Conservation (phyloP, 2,888 invertebrate species). For the Drosophila subsilvestris region DNA sequence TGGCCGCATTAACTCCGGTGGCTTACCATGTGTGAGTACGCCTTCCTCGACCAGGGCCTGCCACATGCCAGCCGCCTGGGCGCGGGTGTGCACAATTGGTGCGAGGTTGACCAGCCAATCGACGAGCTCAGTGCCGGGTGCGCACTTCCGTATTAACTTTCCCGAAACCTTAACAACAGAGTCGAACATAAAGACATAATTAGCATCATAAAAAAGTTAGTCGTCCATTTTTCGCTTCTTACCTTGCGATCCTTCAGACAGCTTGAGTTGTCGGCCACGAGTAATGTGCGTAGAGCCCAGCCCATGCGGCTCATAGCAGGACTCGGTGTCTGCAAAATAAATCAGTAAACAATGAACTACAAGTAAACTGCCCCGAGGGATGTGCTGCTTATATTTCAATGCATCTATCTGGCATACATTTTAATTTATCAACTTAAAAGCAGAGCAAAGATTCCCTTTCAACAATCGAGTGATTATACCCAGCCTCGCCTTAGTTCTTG, state of each 20-base stretch:
- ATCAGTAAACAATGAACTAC: background rate
- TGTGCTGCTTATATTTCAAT: too few relatives aligned
- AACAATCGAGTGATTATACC: background rate
- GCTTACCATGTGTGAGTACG: constrained; percentile 89
- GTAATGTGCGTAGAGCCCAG: constrained; percentile 88
- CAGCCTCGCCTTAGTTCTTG: background rate
- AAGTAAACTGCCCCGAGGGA: background rate
- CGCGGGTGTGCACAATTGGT: constrained; percentile 87
- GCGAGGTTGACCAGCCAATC: constrained; percentile 90
- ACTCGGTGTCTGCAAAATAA: constrained; percentile 85
- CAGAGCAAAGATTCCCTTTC: background rate
- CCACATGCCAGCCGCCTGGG: constrained; percentile 92
- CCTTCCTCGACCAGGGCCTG: constrained; percentile 92
- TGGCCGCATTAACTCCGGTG: constrained; percentile 22
- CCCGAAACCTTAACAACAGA: constrained; percentile 85
- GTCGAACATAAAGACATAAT: constrained; percentile 6
- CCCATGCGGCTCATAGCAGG: constrained; percentile 88
- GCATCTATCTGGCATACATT: background rate
- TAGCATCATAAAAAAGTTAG: constrained; percentile 28
- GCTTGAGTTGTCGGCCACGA: constrained; percentile 87
- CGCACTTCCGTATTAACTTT: constrained; percentile 87
- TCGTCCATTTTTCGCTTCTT: constrained; percentile 49
- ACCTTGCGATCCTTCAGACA: constrained; percentile 88
- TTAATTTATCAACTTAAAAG: background rate
- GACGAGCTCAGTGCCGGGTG: constrained; percentile 92